A percentile compares a stretch with the other conserved stretches of the same genome.
Evolutionary conservation across 2,888 invertebrate genomes (phyloP).

Genomic region (Tenodera sinensis): DNA sequence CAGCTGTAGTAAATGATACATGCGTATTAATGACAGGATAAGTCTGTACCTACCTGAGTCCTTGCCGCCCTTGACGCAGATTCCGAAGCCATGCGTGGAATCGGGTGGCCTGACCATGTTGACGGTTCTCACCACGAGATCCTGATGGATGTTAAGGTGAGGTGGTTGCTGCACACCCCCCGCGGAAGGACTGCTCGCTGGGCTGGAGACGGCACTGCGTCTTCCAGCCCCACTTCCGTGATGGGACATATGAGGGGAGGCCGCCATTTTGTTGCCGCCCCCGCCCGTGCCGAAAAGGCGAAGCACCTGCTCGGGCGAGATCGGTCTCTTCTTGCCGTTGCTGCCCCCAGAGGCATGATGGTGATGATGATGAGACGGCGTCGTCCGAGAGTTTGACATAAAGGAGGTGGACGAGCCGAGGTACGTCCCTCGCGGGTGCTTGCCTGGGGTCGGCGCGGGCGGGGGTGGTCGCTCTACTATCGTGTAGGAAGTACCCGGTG

Average conservation of each 20-base stretch:
- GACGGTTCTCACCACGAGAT: constrained; percentile 76
- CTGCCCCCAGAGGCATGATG: constrained; percentile 28
- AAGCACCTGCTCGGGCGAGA: constrained; percentile 72
- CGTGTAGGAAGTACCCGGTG: constrained; percentile 84
- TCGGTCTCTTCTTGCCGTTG: constrained; percentile 69
- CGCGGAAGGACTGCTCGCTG: constrained; percentile 60
- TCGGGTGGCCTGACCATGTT: constrained; percentile 78
- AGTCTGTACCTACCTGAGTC: constrained; percentile 63
- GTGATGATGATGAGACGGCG: constrained; percentile 1
- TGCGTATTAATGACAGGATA: too few species aligned
- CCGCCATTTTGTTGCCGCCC: constrained; percentile 21
- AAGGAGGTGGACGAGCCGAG: constrained; percentile 61
- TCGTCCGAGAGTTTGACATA: constrained; percentile 18
- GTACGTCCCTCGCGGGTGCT: constrained; percentile 60
- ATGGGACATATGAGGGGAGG: constrained; percentile 45
- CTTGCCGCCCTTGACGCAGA: constrained; percentile 88
- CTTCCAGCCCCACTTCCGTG: constrained; percentile 42
- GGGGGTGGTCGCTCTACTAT: constrained; percentile 65
- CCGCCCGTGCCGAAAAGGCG: constrained; percentile 44
- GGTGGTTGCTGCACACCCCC: constrained; percentile 16
- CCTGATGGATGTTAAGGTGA: constrained; percentile 50
- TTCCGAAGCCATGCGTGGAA: constrained; percentile 80
- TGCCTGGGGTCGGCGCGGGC: constrained; percentile 32
- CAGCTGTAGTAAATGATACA: too few species aligned
- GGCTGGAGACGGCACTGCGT: constrained; percentile 60